These are phyloP conservation scores for Pleuronectes platessa DNA, from an alignment of 2,113 vertebrate genomes.

Conservation along the genomic window DNA sequence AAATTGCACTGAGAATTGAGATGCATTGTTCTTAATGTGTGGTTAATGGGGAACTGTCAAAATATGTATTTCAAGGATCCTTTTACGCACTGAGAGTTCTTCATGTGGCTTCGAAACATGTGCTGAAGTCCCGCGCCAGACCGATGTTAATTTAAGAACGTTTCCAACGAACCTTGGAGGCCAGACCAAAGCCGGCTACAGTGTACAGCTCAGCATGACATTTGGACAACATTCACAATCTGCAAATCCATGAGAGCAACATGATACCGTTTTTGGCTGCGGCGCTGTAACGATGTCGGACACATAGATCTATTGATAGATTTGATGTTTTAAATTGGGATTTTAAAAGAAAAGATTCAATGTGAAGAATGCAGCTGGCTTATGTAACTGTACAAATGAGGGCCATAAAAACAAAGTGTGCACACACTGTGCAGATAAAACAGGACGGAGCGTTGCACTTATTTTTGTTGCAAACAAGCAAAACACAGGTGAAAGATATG, in stretches of 20 bases:
- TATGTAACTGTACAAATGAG: background rate
- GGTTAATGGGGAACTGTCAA: background rate
- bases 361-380: background rate
- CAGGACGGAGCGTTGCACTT: background rate
- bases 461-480: background rate
- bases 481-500: background rate
- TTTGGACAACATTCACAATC: slow-evolving; percentile 44
- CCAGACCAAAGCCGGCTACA: background rate
- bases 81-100: slow-evolving; percentile 6
- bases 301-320: background rate
- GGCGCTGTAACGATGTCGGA: background rate
- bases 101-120: background rate
- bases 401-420: background rate
- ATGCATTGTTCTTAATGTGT: background rate
- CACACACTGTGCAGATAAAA: background rate
- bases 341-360: background rate
- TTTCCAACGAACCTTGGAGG: slow-evolving; percentile 25
- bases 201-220: slow-evolving; percentile 35
- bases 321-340: background rate
- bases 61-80: background rate
- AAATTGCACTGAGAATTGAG: background rate
- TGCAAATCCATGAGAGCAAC: background rate
- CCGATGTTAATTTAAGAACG: slow-evolving; percentile 22
- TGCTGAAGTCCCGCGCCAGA: slow-evolving; percentile 6
- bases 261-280: background rate